Base-by-base conservation (phyloP, 2,888 invertebrate genomes). In the Drosophila paramelanica region DNA sequence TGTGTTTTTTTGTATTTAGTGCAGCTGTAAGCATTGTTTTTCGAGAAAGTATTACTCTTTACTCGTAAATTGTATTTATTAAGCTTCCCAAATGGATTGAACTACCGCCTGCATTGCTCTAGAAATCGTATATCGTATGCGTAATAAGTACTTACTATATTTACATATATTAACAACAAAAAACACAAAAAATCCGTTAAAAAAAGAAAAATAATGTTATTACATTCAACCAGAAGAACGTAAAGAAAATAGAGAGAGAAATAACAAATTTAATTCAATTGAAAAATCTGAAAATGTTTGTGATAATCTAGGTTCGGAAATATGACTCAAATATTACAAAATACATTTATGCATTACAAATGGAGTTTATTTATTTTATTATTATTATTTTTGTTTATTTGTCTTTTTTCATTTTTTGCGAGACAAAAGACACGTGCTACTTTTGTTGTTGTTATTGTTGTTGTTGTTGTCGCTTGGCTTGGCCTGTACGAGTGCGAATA, bases 101-200 rank as follows among this genome's bases (percentile, higher is more conserved):
- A 89, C 89, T 86, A 82, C 81, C 87, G 89, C 87, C 89, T 89
- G 85, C 82, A 88, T 84, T 86, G 86, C 86, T 76, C 69, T 77
- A 73, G 72, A 75, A 68, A 74, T 64, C 64, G 66, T 67, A 64
- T 71, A 77, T 64, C 64, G 73, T 77, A 83, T 70, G 59, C 78
- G 77, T 72, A 73, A 68, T 58, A 27, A 45, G 38, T 51, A 60
- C 52, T 62, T 41, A 46, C 46, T 55, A 64, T 62, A 67, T 38
- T 27, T 36, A 53, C 17, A 67, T 39, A 53, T 36, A 36, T 33
- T 10, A 23, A 46, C 13, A 25, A 36, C 31, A 46, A 5, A 50
- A 31, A 25, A 52, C 7, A 41, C 11, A 46, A 47, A 33, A 20
- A 47, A 31, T 41, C 11, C 5, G 13, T 13, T 8, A 39, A 31